Conservation (phyloP, 1,140 invertebrate species). For the Zaprionus lachaisei region DNA sequence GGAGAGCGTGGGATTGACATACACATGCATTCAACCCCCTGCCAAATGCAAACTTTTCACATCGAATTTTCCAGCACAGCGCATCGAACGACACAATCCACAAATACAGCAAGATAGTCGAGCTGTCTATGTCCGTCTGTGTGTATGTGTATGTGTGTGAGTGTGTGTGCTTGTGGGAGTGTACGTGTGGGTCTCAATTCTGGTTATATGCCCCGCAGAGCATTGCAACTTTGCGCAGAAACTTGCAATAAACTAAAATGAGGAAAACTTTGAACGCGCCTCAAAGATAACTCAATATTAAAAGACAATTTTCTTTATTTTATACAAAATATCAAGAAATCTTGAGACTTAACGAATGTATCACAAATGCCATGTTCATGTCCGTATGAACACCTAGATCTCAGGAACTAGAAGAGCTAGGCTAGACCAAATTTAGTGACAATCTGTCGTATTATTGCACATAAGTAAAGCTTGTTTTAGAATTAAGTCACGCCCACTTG, state of each 20-base stretch:
- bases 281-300: neutral
- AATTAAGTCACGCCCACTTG: too few species aligned
- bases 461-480: too few species aligned
- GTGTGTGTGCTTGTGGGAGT: neutral
- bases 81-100: conserved; percentile 63
- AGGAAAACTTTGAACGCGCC: neutral
- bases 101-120: conserved; percentile 22
- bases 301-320: too few species aligned
- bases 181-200: conserved; percentile 16
- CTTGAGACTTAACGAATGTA: too few species aligned
- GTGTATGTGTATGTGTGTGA: neutral
- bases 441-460: neutral
- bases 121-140: conserved; percentile 13
- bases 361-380: neutral
- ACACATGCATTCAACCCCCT: neutral
- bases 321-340: too few species aligned
- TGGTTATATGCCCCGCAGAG: neutral
- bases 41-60: conserved; percentile 76
- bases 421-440: neutral
- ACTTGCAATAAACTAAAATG: neutral
- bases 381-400: neutral
- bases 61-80: conserved; percentile 75
- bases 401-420: neutral
- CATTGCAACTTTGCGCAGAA: conserved; percentile 6
- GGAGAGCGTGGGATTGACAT: neutral